phyloP scores from a whole-genome alignment of 2,888 invertebrate species.

The Stenodera caucasica region DNA sequence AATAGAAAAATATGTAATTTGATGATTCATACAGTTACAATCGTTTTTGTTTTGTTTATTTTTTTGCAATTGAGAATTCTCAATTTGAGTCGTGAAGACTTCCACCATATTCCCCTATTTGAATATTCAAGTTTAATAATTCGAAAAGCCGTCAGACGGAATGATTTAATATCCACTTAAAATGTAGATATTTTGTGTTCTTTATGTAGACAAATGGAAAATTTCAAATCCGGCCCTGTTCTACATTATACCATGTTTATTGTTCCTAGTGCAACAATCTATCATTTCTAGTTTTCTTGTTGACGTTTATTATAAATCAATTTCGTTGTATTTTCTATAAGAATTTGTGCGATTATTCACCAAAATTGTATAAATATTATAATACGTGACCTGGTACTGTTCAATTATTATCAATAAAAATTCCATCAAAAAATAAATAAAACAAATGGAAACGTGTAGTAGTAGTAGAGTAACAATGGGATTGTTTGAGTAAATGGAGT shows the following conservation, averaged over 20 bases:
- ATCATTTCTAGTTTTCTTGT: not conserved
- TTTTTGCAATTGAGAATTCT: no score
- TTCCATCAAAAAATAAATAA: not conserved
- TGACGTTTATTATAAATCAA: not conserved
- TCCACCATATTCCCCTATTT: not conserved
- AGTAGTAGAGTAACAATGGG: not conserved
- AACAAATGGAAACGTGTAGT: not conserved
- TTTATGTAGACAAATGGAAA: no score
- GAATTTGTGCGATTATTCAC: not conserved
- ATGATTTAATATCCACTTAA: not conserved
- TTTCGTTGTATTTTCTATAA: not conserved
- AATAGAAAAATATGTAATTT: no score
- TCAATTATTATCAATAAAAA: not conserved
- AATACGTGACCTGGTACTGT: constrained; percentile 1
- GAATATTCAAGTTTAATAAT: not conserved
- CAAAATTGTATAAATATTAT: not conserved
- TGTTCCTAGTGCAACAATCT: not conserved
- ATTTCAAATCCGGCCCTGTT: not conserved
- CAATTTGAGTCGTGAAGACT: not conserved
- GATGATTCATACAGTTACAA: no score
- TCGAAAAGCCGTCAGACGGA: not conserved
- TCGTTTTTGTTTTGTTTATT: no score
- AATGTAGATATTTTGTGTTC: not conserved
- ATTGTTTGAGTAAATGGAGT: not conserved
- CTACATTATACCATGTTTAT: not conserved